Evolutionary conservation across 2,797 vertebrate species (phyloP).

Genomic region (Phaenicophaeus curvirostris): DNA sequence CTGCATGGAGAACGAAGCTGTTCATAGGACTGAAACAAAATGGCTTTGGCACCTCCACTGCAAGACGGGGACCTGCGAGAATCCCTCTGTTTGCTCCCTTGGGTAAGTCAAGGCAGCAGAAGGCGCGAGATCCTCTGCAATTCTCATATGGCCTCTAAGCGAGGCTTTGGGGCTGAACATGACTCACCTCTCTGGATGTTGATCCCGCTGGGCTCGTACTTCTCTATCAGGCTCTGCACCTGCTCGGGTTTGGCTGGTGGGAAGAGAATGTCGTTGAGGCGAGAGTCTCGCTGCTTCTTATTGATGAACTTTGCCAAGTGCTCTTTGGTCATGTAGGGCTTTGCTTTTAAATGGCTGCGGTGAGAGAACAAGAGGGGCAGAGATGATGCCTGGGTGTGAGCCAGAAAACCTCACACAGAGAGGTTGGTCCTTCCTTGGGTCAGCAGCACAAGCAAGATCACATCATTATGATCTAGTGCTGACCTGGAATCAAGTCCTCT

Average conservation of each 20-base stretch:
- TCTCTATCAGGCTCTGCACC: slow-evolving; percentile 92
- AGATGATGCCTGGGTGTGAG: neutral
- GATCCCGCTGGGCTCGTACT: slow-evolving; percentile 87
- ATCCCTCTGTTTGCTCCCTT: neutral
- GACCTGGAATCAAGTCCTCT: neutral
- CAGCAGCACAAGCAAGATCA: neutral
- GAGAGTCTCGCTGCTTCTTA: slow-evolving; percentile 92
- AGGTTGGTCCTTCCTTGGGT: neutral
- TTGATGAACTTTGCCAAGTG: slow-evolving; percentile 95
- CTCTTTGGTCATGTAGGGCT: slow-evolving; percentile 97
- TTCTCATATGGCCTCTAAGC: neutral
- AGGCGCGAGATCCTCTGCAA: neutral
- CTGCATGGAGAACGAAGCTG: slow-evolving; percentile 66
- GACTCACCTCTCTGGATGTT: slow-evolving; percentile 91
- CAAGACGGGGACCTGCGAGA: neutral
- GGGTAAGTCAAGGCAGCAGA: neutral
- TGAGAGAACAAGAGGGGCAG: neutral
- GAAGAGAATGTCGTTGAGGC: slow-evolving; percentile 92
- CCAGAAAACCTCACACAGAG: neutral
- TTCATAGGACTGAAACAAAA: neutral
- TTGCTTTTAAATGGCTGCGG: slow-evolving; percentile 87
- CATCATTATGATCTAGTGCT: neutral
- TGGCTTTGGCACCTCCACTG: accelerated
- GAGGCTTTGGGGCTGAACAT: neutral
- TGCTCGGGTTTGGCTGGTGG: slow-evolving; percentile 89